Conservation (phyloP, 2,888 invertebrate species). For the Andrena chrysosceles region DNA sequence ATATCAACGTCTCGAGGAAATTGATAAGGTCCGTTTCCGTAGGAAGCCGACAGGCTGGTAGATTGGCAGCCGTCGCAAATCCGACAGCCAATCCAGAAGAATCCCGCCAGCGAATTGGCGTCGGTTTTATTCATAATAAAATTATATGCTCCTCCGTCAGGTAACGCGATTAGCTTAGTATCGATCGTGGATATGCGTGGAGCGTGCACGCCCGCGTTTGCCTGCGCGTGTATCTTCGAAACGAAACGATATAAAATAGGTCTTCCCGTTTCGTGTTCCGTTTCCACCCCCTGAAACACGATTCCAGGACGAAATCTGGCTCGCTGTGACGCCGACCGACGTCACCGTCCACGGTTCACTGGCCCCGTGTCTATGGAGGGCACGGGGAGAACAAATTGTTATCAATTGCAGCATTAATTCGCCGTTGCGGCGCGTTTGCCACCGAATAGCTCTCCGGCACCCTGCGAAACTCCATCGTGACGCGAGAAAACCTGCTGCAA, state of each 20-base stretch:
- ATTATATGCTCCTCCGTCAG: constrained; percentile 46
- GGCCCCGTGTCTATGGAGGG: neutral
- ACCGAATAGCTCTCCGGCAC: constrained; percentile 6
- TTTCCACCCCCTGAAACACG: neutral
- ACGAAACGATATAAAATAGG: constrained; percentile 15
- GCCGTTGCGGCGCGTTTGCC: constrained; percentile 20
- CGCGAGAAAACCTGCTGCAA: neutral
- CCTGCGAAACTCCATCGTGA: neutral
- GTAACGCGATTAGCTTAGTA: constrained; percentile 55
- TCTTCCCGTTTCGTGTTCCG: constrained; percentile 12
- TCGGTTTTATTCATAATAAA: constrained; percentile 57
- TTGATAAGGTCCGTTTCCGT: constrained; percentile 60
- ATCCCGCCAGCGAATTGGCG: constrained; percentile 31
- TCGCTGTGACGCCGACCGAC: constrained; percentile 5
- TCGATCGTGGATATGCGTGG: constrained; percentile 39
- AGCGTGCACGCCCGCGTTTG: constrained; percentile 1
- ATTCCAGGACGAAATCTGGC: constrained; percentile 7
- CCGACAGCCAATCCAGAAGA: constrained; percentile 23
- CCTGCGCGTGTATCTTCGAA: constrained; percentile 4
- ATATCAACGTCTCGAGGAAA: constrained; percentile 57
- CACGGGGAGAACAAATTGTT: constrained; percentile 65
- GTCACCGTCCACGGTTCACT: constrained; percentile 25
- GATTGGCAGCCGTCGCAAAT: constrained; percentile 25
- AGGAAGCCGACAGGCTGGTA: constrained; percentile 14
- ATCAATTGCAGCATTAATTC: constrained; percentile 67